Conservation (phyloP, 2,113 vertebrate species). For the Trochalopteron elliotii region DNA sequence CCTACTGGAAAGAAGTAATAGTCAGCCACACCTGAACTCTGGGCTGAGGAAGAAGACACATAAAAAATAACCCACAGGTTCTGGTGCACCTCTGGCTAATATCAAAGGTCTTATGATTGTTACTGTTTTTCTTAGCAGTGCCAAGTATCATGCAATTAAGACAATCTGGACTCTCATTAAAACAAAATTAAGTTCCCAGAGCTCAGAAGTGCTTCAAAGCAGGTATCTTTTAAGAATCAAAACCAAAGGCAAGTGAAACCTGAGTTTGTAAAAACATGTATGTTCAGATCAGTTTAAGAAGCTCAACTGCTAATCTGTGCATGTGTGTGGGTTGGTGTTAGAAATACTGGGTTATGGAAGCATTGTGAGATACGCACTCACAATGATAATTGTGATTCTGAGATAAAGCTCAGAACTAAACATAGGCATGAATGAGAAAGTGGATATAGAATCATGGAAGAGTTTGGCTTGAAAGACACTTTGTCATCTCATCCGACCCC, state of each 20-base stretch:
- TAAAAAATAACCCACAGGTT: background rate
- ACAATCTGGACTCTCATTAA: conserved; percentile 38
- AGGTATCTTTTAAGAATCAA: background rate
- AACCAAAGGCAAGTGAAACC: conserved; percentile 31
- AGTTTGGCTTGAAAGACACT: background rate
- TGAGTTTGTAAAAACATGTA: background rate
- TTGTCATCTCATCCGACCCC: background rate
- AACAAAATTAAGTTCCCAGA: conserved; percentile 8
- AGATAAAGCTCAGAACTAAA: background rate
- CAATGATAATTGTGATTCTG: too few species aligned
- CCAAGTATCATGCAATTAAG: conserved; percentile 56
- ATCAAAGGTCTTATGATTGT: conserved; percentile 20
- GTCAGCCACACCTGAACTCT: conserved; percentile 27
- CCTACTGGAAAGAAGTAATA: background rate
- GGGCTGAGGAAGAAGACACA: background rate
- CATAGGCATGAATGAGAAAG: background rate
- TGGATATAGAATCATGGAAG: background rate
- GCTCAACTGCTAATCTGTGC: background rate
- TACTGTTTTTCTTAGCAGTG: background rate
- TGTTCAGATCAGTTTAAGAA: background rate
- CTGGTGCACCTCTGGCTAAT: conserved; percentile 19
- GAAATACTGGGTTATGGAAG: background rate
- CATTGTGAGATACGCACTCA: background rate
- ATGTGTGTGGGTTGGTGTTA: background rate
- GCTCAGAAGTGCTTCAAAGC: conserved; percentile 29